Evolutionary conservation across 92 coral and sea anemone species (phyloP), one percentile per base, ranked within the genome.

Genomic region (Paragorgia papillata): DNA sequence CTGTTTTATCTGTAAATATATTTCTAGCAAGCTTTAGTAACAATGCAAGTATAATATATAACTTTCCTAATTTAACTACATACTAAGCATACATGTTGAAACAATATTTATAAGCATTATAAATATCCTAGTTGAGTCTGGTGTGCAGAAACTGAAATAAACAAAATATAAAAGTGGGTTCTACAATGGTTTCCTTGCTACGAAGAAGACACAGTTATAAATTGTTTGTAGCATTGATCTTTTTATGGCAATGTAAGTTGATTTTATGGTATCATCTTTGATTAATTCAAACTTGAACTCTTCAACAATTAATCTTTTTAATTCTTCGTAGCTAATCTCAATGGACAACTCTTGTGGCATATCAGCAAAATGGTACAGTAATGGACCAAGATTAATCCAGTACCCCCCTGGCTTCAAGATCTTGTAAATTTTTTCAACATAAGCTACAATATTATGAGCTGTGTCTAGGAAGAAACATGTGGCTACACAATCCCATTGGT

Each of bases 381-480:
- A 70, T 1, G 98, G 98, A 2, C 98, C 98, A 35, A 94, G 84
- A 58, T 94, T 94, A 18, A 94, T 87, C 98, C 98, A 94, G 75
- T 86, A 85, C 1, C 97, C 98, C 9, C 98, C 98, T 12, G 98
- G 97, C 66, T 94, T 94, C 0, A 94, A 87, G 33, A 94, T 88
- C 50, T 80, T 85, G 73, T 74, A 79, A 20, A 94, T 94, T 39
- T 88, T 88, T 81, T 94, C 98, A 35, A 94, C 89, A 48, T 91
- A 94, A 2, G 90, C 92, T 32, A 94, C 88, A 48, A 94, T 85
- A 53, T 91, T 94, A 30, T 91, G 97, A 48, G 97, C 93, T 15
- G 98, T 94, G 67, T 94, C 98, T 5, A 94, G 88, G 53, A 94
- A 94, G 83, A 91, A 94, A 69, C 98, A 88, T 14, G 98, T 88